Evolutionary conservation across 2,888 invertebrate species (phyloP), one percentile per base, ranked within the genome.

Genomic region (Scaptomyza polygonia): DNA sequence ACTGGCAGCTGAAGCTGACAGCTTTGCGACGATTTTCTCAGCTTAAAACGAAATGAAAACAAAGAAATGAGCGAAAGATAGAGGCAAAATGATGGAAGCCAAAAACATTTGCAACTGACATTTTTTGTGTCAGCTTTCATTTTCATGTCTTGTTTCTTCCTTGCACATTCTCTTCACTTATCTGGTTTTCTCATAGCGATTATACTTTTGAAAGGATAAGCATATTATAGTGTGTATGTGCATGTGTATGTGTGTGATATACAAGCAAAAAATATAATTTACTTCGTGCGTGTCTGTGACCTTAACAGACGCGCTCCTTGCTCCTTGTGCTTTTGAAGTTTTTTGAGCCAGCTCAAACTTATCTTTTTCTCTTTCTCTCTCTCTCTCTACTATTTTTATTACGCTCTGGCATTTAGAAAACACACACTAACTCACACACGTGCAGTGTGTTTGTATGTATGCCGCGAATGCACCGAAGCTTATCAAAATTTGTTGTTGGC

Each of bases 1-100:
- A 67, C 54, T 40, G 56, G 79, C 79, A 70, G 64, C 84, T 82
- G 81, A 51, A 64, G 52, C 47, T 86, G 86, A 84, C 84, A 71
- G 63, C 54, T 43, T 52, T 45, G 71, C 70, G 71, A 72, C 66
- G 67, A 67, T 78, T 80, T 42, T 43, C 43, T 34, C 72, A 44
- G 44, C 55, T 63, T 67, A 45, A 65, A 64, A 52, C 63, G 55
- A 44, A 18, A 21, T 5, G 16, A 39, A 39, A 39, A 39, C 39
- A 48, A 32, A 12, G 12, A 18, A 18, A 8, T 30, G 3, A 2
- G n/a, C n/a, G n/a, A 39, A 4, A 12, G 29, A 12, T 12, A 47
- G 8, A 30, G 6, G 27, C 6, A 27, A 39, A 8, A 43, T 21
- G 12, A 12, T 2, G 8, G 16, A 1, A 30, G n/a, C 25, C 25